Conservation (phyloP, 2,888 invertebrate genomes). For the Drosophila robusta region DNA sequence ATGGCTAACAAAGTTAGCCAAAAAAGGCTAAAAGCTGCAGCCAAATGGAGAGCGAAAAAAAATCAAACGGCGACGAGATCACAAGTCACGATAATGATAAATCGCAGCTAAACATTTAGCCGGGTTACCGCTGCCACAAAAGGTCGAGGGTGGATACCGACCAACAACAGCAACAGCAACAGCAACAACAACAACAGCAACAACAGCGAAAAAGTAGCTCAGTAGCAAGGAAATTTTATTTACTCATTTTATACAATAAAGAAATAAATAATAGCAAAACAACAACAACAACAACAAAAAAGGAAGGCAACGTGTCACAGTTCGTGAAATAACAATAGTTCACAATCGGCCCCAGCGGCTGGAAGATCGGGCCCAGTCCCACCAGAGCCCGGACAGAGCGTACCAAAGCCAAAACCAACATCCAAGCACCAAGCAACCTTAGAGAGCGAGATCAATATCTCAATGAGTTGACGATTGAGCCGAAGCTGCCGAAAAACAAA, state of each 20-base stretch:
- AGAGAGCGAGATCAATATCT: slow-evolving; percentile 67
- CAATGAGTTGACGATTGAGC: slow-evolving; percentile 80
- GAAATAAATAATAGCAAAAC: slow-evolving; percentile 71
- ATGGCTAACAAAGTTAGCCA: slow-evolving; percentile 45
- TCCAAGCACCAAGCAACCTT: slow-evolving; percentile 4
- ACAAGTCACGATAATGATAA: slow-evolving; percentile 81
- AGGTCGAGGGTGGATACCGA: slow-evolving; percentile 78
- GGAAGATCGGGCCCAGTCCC: slow-evolving; percentile 62
- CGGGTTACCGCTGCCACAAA: slow-evolving; percentile 74
- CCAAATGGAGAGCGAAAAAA: slow-evolving; percentile 46
- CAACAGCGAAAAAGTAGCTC: slow-evolving; percentile 57
- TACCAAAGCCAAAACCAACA: slow-evolving; percentile 8
- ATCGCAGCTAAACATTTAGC: slow-evolving; percentile 79
- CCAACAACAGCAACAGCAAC: slow-evolving; percentile 32
- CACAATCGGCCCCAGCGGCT: slow-evolving; percentile 75
- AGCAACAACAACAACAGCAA: slow-evolving; percentile 28
- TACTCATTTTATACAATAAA: slow-evolving; percentile 77
- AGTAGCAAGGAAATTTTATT: slow-evolving; percentile 75
- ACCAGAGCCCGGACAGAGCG: slow-evolving; percentile 12
- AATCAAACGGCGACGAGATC: slow-evolving; percentile 73
- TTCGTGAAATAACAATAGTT: slow-evolving; percentile 81
- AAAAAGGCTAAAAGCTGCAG: slow-evolving; percentile 63
- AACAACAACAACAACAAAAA: slow-evolving; percentile 44
- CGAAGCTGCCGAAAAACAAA: slow-evolving; percentile 66
- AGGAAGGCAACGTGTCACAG: slow-evolving; percentile 74